Evolutionary conservation across 2,797 vertebrate genomes (phyloP), one percentile per base, ranked within the genome.

Genomic region (Hapalemur alaotrensis): DNA sequence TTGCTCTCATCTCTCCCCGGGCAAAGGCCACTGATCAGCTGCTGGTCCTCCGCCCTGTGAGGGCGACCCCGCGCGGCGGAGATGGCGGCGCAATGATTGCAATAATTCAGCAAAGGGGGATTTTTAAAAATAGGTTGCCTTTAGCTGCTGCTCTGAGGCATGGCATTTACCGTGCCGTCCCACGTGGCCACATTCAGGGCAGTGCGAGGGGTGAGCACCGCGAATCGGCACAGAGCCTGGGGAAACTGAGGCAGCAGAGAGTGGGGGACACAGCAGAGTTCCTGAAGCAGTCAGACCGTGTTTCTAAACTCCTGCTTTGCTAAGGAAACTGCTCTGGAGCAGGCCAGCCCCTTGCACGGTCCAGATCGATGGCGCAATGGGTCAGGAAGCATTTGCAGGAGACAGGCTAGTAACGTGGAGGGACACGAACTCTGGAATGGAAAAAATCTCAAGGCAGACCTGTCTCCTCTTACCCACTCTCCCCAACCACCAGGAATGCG

Each of bases 21-120:
- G 46, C 72, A 88, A 82, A 87, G 70, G 48, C 50, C 59, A 28
- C 85, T 90, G 41, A 94, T 95, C 92, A 90, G 90, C 48, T 78
- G 81, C 83, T 75, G 79, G 86, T 80, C 75, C 50, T 72, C 35
- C 67, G 67, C 67, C 48, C 85, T 6, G 0, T 0, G 35, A 78
- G 25, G 57, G 50, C 83, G 54, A 50, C 12, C 22, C 46, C 32
- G 41, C 32, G n/a, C 1, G 5, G 65, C 65, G 79, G 0, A 82
- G 83, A 85, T 18, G 38, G 79, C 5, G 7, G 20, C 0, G 9
- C n/a, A 43, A 78, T 93, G 83, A 89, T 61, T 35, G 35, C 52
- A 80, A 91, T 96, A 75, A 93, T 73, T 93, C 84, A 59, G 32
- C 81, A 59, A 95, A 90, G 25, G 63, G 13, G 15, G 13, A 54